Base-by-base conservation (phyloP, 2,888 invertebrate genomes). In the Idaea aversata region DNA sequence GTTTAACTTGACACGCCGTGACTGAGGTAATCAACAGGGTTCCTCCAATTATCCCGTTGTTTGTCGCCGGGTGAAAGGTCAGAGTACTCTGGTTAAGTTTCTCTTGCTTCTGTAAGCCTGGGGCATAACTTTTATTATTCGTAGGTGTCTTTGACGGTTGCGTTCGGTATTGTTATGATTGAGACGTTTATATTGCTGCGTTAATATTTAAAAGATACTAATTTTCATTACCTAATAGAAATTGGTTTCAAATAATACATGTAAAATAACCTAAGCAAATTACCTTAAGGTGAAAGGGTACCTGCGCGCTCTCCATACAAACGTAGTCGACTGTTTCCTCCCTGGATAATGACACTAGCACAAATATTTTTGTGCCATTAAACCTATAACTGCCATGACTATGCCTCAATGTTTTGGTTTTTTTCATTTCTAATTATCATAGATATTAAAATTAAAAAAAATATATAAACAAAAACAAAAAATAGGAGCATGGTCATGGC, bases 61-160 rank as follows among this genome's bases (percentile, higher is more conserved):
- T 59, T 59, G 58, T 59, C 16, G 15, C 58, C 16, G 68, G 63
- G 62, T 65, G 63, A 69, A 65, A 70, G 85, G 59, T 83, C 85
- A 74, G 70, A 68, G 66, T 79, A 76, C 61, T 67, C 36, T 85
- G 85, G 82, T 63, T 64, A 65, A 78, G 80, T 89, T 88, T 88
- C 87, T 83, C 88, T 82, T 70, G 83, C 87, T 87, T 85, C 88
- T 87, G 86, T 83, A 72, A 73, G 88, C 90, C 87, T 71, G 71
- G 69, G 87, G 89, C 88, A 73, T 72, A 73, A 72, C 77, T 84
- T 85, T 85, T 85, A 85, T 83, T 77, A 75, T 64, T 74, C 68
- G 74, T 71, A 83, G 86, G 86, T 85, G 87, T 83, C 77, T 79
- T 76, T 72, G 79, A 77, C 77, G 81, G 83, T 83, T 76, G 69